Evolutionary conservation across 2,797 vertebrate species (phyloP).

Genomic region (Pangasius mekongensis): DNA sequence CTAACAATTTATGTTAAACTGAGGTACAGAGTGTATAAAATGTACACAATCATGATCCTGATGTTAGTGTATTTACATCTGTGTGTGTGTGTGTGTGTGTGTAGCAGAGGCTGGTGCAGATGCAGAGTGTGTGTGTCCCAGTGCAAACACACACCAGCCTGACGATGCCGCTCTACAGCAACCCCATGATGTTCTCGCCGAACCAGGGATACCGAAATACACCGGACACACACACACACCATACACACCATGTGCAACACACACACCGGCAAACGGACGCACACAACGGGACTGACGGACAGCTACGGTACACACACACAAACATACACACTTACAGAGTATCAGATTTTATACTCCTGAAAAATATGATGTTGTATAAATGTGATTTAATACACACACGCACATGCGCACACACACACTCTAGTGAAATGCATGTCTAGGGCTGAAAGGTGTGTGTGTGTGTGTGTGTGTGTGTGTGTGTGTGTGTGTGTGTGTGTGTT

Average conservation of each 20-base stretch:
- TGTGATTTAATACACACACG: neutral
- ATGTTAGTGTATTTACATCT: slow-evolving; percentile 20
- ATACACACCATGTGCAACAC: slow-evolving; percentile 59
- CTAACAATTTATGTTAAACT: neutral
- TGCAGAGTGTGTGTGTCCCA: slow-evolving; percentile 70
- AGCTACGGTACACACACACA: slow-evolving; percentile 73
- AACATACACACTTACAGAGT: neutral
- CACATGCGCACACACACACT: neutral
- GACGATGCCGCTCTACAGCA: slow-evolving; percentile 82
- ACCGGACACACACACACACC: slow-evolving; percentile 74
- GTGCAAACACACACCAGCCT: slow-evolving; percentile 76
- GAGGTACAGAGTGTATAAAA: neutral
- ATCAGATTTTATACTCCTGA: neutral
- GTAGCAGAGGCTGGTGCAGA: slow-evolving; percentile 66
- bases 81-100: slow-evolving; percentile 35
- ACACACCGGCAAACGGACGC: slow-evolving; percentile 35
- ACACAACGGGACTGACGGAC: slow-evolving; percentile 78
- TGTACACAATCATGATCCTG: neutral
- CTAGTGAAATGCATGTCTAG: neutral
- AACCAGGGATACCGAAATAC: slow-evolving; percentile 66
- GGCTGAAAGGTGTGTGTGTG: neutral
- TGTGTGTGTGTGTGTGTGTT: slow-evolving; percentile 34
- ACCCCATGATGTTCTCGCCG: slow-evolving; percentile 82
- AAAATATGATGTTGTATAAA: neutral
- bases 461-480: neutral